Conservation (phyloP, 1,140 invertebrate genomes). For the Phthorimaea operculella region DNA sequence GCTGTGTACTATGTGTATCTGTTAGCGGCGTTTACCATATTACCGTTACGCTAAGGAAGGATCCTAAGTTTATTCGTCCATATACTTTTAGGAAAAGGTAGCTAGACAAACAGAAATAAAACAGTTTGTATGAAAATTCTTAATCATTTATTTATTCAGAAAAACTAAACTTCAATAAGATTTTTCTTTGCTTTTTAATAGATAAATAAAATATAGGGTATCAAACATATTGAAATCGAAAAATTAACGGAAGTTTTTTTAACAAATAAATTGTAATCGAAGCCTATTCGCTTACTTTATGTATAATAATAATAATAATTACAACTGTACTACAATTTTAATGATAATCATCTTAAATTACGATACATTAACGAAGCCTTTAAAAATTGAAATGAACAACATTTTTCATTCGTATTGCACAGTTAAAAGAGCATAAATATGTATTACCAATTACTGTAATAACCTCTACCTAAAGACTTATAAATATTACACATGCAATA, state of each 20-base stretch:
- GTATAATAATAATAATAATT: constrained; percentile 45
- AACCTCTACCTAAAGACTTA: constrained; percentile 36
- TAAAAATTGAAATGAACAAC: constrained; percentile 44
- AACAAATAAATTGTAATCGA: constrained; percentile 53
- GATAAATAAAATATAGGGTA: neutral
- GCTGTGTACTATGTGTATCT: too few relatives aligned
- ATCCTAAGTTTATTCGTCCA: too few relatives aligned
- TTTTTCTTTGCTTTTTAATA: neutral
- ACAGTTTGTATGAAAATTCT: constrained; percentile 46
- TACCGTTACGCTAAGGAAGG: too few relatives aligned
- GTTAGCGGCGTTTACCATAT: too few relatives aligned
- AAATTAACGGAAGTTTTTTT: constrained; percentile 37
- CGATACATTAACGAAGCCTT: constrained; percentile 56
- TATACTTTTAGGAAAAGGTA: too few relatives aligned
- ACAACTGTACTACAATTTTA: constrained; percentile 61
- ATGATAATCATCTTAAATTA: constrained; percentile 49
- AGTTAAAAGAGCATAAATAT: constrained; percentile 52
- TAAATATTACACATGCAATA: constrained; percentile 16
- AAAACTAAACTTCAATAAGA: constrained; percentile 37
- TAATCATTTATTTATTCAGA: constrained; percentile 60
- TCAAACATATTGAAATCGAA: constrained; percentile 15
- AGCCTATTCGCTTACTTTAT: constrained; percentile 35
- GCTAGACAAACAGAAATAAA: constrained; percentile 20
- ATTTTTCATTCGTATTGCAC: constrained; percentile 57
- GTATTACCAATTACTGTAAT: constrained; percentile 32